phyloP scores from a whole-genome alignment of 2,113 vertebrate species.

The human (Homo sapiens) region GRCh38 chr12:97903501-97904000 shows the following conservation, averaged over 20 bases:
- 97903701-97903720: not conserved
- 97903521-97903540: not conserved
- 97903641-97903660: not conserved
- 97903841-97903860: not conserved
- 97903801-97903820: not conserved
- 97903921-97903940: constrained; percentile 13
- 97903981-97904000: constrained; percentile 50
- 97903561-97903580: not conserved
- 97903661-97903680: not conserved
- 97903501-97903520: not conserved
- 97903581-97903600: accelerated
- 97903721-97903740: not conserved
- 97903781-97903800: constrained; percentile 26
- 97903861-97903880: constrained; percentile 44
- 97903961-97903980: constrained; percentile 50
- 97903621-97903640: not conserved
- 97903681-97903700: not conserved
- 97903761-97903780: not conserved
- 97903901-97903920: constrained; percentile 2
- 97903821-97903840: not conserved
- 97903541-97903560: not conserved
- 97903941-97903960: constrained; percentile 36
- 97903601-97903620: not conserved
- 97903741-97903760: not conserved
- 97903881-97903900: constrained; percentile 32